Conservation (phyloP, 2,113 vertebrate genomes). For the Cisticola juncidis region DNA sequence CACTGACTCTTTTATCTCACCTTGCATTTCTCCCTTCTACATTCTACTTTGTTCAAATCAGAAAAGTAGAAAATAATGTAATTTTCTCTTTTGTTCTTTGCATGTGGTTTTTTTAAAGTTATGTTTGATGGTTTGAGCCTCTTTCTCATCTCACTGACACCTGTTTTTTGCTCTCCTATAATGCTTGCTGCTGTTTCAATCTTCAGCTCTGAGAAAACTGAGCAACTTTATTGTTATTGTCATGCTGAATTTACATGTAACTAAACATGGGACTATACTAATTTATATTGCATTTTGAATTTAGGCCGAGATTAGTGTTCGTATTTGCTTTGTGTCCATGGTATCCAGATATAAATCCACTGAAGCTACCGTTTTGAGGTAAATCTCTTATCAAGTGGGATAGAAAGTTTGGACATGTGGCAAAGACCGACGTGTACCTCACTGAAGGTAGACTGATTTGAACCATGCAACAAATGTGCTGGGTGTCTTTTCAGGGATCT, state of each 20-base stretch:
- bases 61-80: neutral
- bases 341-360: neutral
- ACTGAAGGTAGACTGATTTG: neutral
- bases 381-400: neutral
- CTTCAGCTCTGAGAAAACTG: neutral
- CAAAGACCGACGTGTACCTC: neutral
- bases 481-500: neutral
- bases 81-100: neutral
- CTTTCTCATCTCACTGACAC: neutral
- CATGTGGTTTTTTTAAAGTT: neutral
- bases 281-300: neutral
- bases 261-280: fast-evolving
- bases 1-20: neutral
- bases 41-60: neutral
- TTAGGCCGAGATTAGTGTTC: neutral
- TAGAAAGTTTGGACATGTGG: neutral
- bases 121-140: neutral
- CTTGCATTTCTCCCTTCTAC: neutral
- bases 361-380: neutral
- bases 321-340: neutral
- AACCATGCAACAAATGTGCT: neutral
- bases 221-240: neutral
- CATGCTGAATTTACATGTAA: fast-evolving
- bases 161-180: neutral
- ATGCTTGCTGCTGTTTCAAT: neutral